These are phyloP conservation scores for Sebastes jordani DNA, from an alignment of 2,797 vertebrate genomes.

Conservation along the genomic window DNA sequence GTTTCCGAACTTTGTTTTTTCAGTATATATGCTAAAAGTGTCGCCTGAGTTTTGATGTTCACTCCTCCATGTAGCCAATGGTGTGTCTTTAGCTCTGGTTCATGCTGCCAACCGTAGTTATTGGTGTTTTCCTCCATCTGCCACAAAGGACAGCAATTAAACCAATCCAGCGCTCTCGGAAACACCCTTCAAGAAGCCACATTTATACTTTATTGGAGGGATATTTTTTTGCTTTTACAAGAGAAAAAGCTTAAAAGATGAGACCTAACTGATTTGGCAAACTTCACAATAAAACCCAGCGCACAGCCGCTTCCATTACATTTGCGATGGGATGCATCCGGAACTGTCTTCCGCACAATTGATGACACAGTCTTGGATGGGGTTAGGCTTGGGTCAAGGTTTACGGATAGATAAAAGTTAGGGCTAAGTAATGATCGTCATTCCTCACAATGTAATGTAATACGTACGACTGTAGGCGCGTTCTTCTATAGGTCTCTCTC, in stretches of 20 bases:
- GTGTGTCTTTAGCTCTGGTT: background rate
- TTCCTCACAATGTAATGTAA: constrained; percentile 23
- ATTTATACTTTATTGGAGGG: background rate
- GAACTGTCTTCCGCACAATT: background rate
- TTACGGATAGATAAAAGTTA: constrained; percentile 19
- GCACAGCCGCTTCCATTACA: background rate
- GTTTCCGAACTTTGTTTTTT: too few relatives aligned
- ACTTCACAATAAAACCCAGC: background rate
- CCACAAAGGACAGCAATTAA: background rate
- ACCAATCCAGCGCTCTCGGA: background rate
- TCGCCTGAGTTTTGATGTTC: background rate
- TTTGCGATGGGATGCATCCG: background rate
- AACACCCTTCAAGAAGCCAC: background rate
- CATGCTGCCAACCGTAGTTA: background rate
- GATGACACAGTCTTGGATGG: background rate
- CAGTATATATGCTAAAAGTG: too few relatives aligned
- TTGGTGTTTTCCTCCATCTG: background rate
- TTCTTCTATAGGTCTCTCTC: constrained; percentile 22
- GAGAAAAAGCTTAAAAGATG: too few relatives aligned
- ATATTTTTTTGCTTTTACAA: background rate
- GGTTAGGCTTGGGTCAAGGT: background rate
- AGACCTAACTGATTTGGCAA: background rate
- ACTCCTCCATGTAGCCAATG: too few relatives aligned
- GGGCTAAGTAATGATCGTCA: constrained; percentile 24
- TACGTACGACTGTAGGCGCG: background rate